A percentile compares a stretch with the other conserved stretches of the same genome.
These are phyloP conservation scores for Halocynthia aurantium DNA, from an alignment of 23 tunicate species.

Conservation along the genomic window DNA sequence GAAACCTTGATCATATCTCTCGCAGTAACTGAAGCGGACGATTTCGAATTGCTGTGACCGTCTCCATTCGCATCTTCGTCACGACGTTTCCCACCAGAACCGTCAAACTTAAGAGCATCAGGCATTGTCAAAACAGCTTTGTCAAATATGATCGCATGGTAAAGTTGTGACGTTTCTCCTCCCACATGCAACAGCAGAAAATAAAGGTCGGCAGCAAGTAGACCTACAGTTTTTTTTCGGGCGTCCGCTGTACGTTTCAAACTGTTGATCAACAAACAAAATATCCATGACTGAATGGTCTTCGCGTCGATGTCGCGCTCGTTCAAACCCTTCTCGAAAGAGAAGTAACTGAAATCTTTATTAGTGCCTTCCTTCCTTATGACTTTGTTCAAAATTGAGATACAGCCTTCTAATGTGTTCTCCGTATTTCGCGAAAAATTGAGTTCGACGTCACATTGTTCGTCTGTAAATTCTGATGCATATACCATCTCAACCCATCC, in stretches of 20 bases:
- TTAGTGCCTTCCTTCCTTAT: not conserved
- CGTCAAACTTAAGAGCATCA: not conserved
- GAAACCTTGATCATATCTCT: conserved; percentile 12
- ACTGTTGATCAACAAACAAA: conserved; percentile 35
- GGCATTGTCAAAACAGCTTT: not conserved
- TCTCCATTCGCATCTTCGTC: not conserved
- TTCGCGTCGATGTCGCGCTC: conserved; percentile 18
- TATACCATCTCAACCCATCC: conserved; percentile 30
- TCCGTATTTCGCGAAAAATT: conserved; percentile 9
- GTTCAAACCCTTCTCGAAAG: conserved; percentile 23
- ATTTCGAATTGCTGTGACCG: conserved; percentile 6
- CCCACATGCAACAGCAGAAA: conserved; percentile 53
- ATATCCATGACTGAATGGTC: conserved; percentile 58
- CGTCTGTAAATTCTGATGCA: conserved; percentile 51
- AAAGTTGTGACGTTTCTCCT: not conserved
- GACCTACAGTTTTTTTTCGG: conserved; percentile 22
- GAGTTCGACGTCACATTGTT: conserved; percentile 26
- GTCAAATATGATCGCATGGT: conserved; percentile 14
- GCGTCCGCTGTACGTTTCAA: conserved; percentile 21
- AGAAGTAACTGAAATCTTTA: not conserved
- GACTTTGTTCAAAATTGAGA: not conserved
- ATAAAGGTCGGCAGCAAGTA: conserved; percentile 52
- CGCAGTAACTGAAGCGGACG: conserved; percentile 16
- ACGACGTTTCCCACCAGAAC: not conserved
- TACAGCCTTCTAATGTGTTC: not conserved